A percentile compares a stretch with the other conserved stretches of the same genome.
Conservation (phyloP, 2,113 vertebrate genomes). For the Nansenia antarctica region DNA sequence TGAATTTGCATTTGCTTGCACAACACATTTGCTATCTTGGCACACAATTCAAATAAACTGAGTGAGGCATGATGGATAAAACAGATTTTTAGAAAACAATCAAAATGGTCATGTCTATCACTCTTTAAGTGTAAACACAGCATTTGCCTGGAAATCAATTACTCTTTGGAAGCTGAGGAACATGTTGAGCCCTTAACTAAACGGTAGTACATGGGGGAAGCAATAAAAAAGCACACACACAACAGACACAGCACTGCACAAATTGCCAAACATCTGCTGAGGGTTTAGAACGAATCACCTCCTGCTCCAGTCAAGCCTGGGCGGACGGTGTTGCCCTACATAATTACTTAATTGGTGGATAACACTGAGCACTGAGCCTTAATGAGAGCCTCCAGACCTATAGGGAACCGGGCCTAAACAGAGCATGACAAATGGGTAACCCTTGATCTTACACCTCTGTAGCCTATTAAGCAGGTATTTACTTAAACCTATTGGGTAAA, state of each 20-base stretch:
- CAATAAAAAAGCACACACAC: not conserved
- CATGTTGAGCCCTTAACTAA: not conserved
- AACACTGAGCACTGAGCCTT: constrained; percentile 53
- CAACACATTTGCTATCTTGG: not conserved
- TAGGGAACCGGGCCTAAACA: not conserved
- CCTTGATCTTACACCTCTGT: too few species aligned
- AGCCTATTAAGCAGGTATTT: too few species aligned
- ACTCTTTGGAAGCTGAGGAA: not conserved
- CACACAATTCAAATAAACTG: not conserved
- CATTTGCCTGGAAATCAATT: not conserved
- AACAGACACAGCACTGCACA: not conserved
- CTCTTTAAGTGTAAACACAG: not conserved
- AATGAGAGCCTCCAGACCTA: constrained; percentile 46
- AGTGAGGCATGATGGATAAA: not conserved
- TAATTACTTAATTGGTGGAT: constrained; percentile 66
- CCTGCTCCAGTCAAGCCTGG: not conserved
- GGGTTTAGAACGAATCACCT: not conserved
- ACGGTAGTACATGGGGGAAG: not conserved
- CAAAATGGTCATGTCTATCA: not conserved
- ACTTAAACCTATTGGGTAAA: too few species aligned
- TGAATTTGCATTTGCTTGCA: not conserved
- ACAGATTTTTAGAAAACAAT: not conserved
- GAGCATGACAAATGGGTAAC: too few species aligned
- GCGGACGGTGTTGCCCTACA: constrained; percentile 34
- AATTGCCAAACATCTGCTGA: not conserved